phyloP scores from a whole-genome alignment of 2,113 vertebrate genomes.

The Ciconia stormi region DNA sequence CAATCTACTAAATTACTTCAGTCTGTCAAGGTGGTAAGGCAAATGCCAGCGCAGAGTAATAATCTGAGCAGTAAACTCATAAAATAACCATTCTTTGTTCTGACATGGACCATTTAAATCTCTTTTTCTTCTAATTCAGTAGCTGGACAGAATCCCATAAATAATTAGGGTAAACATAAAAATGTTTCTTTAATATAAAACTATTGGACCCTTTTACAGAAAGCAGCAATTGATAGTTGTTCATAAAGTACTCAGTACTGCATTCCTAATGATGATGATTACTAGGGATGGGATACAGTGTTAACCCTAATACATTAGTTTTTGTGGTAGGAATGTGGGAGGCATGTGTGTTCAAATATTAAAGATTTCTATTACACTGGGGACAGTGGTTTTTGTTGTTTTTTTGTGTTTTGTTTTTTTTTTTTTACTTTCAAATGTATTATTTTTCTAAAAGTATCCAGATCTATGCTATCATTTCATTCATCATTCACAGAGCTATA shows the following conservation, averaged over 20 bases:
- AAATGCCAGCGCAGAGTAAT: not conserved
- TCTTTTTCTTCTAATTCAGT: not conserved
- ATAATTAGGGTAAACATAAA: not conserved
- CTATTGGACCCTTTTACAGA: not conserved
- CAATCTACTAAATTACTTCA: constrained; percentile 13
- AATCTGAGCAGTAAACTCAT: constrained; percentile 5
- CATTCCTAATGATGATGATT: not conserved
- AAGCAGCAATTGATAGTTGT: not conserved
- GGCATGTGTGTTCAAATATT: not conserved
- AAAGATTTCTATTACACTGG: not conserved
- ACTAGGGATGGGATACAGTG: not conserved
- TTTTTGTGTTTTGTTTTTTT: not conserved
- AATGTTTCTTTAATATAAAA: not conserved
- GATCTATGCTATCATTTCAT: not conserved
- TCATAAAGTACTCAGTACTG: not conserved
- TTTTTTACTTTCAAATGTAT: not conserved
- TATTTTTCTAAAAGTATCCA: not conserved
- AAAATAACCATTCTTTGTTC: constrained; percentile 22
- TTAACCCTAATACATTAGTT: not conserved
- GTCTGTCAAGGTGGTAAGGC: constrained; percentile 3
- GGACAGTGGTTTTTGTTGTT: not conserved
- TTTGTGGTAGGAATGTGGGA: not conserved
- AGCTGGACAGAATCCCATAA: not conserved
- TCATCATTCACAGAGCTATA: not conserved
- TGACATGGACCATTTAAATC: constrained; percentile 20